Evolutionary conservation across 2,113 vertebrate genomes (phyloP).

Genomic region (Origma solitaria): DNA sequence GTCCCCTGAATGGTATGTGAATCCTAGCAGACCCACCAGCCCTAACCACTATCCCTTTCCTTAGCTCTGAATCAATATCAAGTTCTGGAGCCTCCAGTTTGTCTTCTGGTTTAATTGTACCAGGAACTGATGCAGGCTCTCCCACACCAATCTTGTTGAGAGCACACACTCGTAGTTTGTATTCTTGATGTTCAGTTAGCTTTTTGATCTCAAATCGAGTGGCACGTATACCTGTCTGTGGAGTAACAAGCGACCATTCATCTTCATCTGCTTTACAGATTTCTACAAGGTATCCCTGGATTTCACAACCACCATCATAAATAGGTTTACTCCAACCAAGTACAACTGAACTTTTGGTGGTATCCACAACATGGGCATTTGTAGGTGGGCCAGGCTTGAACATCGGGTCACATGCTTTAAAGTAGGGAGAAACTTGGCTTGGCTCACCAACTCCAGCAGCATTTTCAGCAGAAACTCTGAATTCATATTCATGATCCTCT

Average conservation of each 20-base stretch:
- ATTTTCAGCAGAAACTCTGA: slow-evolving; percentile 95
- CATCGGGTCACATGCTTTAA: slow-evolving; percentile 92
- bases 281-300: slow-evolving; percentile 92
- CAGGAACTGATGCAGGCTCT: slow-evolving; percentile 84
- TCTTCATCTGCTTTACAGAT: slow-evolving; percentile 95
- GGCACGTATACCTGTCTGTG: slow-evolving; percentile 82
- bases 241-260: slow-evolving; percentile 91
- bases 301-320: slow-evolving; percentile 94
- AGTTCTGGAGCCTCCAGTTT: slow-evolving; percentile 93
- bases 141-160: slow-evolving; percentile 93
- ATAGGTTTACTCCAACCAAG: slow-evolving; percentile 92
- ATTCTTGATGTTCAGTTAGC: slow-evolving; percentile 93
- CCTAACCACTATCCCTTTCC: slow-evolving; percentile 91
- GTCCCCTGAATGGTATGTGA: slow-evolving; percentile 90
- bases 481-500: slow-evolving; percentile 98
- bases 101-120: slow-evolving; percentile 90
- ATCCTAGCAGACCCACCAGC: slow-evolving; percentile 91
- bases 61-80: slow-evolving; percentile 91
- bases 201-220: slow-evolving; percentile 89
- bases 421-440: slow-evolving; percentile 84
- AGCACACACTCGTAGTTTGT: slow-evolving; percentile 90
- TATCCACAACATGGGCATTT: slow-evolving; percentile 85
- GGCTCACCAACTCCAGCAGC: slow-evolving; percentile 89
- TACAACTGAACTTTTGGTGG: slow-evolving; percentile 83
- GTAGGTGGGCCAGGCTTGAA: slow-evolving; percentile 93